Percentiles rank a stretch among this genome's conserved stretches.
Conservation (phyloP, 2,113 vertebrate genomes). For the Nansenia antarctica region DNA sequence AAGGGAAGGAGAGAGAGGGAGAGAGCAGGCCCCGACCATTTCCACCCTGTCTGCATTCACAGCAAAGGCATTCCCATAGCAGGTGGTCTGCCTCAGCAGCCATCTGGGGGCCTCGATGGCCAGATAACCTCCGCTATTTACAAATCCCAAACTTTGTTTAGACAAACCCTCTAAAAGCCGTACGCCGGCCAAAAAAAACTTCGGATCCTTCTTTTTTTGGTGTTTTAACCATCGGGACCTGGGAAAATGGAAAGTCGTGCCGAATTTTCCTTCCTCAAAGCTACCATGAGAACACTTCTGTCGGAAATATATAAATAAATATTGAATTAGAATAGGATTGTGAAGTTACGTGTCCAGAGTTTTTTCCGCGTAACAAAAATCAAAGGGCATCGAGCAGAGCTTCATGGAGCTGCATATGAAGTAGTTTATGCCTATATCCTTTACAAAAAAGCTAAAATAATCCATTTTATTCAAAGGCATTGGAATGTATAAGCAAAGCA, state of each 20-base stretch:
- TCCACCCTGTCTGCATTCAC: constrained; percentile 40
- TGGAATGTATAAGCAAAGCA: constrained; percentile 31
- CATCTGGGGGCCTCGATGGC: constrained; percentile 75
- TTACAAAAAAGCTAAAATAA: constrained; percentile 55
- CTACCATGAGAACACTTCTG: constrained; percentile 60
- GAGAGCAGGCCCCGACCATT: constrained; percentile 33
- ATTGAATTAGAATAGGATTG: constrained; percentile 61
- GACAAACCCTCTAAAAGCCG: constrained; percentile 74
- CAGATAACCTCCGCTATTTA: constrained; percentile 78
- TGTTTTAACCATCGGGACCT: constrained; percentile 62
- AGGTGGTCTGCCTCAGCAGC: constrained; percentile 75
- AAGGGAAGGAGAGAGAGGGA: constrained; percentile 19
- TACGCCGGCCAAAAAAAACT: constrained; percentile 64
- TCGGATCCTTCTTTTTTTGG: constrained; percentile 46
- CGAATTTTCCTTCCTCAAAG: constrained; percentile 56
- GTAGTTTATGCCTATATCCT: constrained; percentile 36
- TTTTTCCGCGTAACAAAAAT: constrained; percentile 61
- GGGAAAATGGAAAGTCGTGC: constrained; percentile 60
- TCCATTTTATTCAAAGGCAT: constrained; percentile 47
- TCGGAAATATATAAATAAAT: constrained; percentile 67
- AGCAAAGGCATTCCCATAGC: constrained; percentile 72
- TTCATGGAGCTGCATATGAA: constrained; percentile 50
- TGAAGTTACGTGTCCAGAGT: constrained; percentile 41
- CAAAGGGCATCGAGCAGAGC: constrained; percentile 51
- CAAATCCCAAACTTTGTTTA: constrained; percentile 78